Base-by-base conservation (phyloP, 2,888 invertebrate genomes). In the Microdon myrmicae region DNA sequence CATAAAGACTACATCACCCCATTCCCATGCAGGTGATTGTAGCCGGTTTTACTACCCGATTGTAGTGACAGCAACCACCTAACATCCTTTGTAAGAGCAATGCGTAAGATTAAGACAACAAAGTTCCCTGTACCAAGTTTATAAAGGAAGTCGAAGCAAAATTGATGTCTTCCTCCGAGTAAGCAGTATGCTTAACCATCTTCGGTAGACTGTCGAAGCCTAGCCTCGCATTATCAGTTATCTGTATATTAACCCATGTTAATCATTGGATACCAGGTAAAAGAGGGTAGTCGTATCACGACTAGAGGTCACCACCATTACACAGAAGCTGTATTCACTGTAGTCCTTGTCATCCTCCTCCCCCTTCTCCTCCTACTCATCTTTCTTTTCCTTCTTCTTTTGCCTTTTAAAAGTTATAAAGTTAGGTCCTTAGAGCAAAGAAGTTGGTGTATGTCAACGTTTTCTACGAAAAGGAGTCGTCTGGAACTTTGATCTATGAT, bases 401-500 rank as follows among this genome's bases (percentile, higher is more conserved):
- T 16, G 8, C 4, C n/a, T 17, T 25, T 7, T 25, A 9, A 31
- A 12, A 8, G 37, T 55, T 12, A 25, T 35, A 44, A 10, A 49
- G 32, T 23, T 48, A 41, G 22, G 26, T 55, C 29, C 48, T 48
- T 19, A 10, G 32, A 41, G 32, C 32, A 35, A 49, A 44, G 31
- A 31, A 31, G 31, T 59, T 61, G 60, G 60, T 55, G 39, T 55
- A 55, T 29, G 49, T 61, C 39, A 47, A 39, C 43, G 44, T 61
- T 49, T 44, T 61, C 32, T 55, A 44, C 32, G 48, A 55, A 51
- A 48, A 61, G 43, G 55, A 60, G 55, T 61, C 49, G 60, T 61
- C 60, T 61, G 44, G 43, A 48, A 55, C 44, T 55, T 55, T 61
- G 55, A 61, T 61, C 60, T 61, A 55, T 39, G 60, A 55, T 61